These are phyloP conservation scores for Pseudorhombus dupliciocellatus DNA, from an alignment of 2,113 vertebrate genomes.

Conservation along the genomic window DNA sequence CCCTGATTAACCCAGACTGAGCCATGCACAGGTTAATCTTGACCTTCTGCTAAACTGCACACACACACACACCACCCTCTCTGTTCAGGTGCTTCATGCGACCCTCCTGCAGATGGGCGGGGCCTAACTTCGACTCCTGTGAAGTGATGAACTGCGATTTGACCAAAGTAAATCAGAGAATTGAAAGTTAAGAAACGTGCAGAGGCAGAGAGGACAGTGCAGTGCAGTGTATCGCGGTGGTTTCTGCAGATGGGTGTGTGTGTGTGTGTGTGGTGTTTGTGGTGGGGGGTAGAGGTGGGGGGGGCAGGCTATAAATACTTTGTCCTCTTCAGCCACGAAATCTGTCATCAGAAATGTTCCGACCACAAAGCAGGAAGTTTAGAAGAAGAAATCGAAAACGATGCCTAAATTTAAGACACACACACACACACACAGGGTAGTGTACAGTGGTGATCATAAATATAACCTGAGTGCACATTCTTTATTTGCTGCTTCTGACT, in stretches of 20 bases:
- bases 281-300: background rate
- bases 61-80: background rate
- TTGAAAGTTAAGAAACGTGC: background rate
- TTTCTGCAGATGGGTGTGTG: background rate
- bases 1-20: too few relatives aligned
- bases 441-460: slow-evolving; percentile 21
- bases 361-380: slow-evolving; percentile 84
- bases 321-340: slow-evolving; percentile 78
- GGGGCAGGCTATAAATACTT: slow-evolving; percentile 78
- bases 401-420: slow-evolving; percentile 74
- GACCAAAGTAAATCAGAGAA: slow-evolving; percentile 1
- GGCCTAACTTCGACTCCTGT: background rate
- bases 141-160: slow-evolving; percentile 25
- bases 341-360: slow-evolving; percentile 85
- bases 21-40: background rate
- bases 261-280: background rate
- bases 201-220: background rate
- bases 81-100: slow-evolving; percentile 7
- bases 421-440: slow-evolving; percentile 14
- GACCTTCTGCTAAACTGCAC: slow-evolving; percentile 10
- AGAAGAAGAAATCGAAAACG: slow-evolving; percentile 83
- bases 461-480: slow-evolving; percentile 3
- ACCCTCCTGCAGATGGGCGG: background rate
- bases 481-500: slow-evolving; percentile 9
- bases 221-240: background rate